These are phyloP conservation scores for Aricia artaxerxes DNA, from an alignment of 2,888 invertebrate species.

Conservation along the genomic window DNA sequence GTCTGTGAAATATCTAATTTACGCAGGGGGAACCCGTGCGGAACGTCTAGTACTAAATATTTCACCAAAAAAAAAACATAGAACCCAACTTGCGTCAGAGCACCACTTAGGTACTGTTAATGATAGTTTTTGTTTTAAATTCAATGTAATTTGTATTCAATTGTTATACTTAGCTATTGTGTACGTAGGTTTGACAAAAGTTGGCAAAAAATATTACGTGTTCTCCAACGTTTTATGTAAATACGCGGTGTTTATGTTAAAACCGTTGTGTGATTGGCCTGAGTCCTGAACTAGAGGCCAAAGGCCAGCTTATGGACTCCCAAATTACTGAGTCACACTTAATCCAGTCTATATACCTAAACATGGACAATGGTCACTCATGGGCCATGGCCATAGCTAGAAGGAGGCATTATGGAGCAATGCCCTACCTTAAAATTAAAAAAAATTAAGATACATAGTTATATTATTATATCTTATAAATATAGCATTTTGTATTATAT, in stretches of 20 bases:
- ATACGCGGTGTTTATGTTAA: slow-evolving; percentile 2
- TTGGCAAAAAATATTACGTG: slow-evolving; percentile 20
- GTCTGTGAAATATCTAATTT: too few relatives aligned
- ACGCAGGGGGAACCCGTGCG: too few relatives aligned
- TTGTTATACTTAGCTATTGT: slow-evolving; percentile 26
- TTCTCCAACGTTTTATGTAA: slow-evolving; percentile 4
- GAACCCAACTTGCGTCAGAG: slow-evolving; percentile 1
- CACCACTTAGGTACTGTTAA: background rate
- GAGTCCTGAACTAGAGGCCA: background rate
- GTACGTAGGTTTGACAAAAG: slow-evolving; percentile 13
- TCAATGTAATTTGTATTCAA: slow-evolving; percentile 30
- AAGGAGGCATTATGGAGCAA: too few relatives aligned
- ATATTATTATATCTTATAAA: too few relatives aligned
- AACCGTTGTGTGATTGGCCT: background rate
- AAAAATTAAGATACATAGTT: too few relatives aligned
- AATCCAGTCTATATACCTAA: background rate
- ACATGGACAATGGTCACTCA: too few relatives aligned
- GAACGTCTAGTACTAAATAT: background rate
- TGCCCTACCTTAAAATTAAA: too few relatives aligned
- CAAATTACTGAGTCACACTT: background rate
- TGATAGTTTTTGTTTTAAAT: slow-evolving; percentile 25
- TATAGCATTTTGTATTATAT: too few relatives aligned
- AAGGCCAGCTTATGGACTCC: background rate
- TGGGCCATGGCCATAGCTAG: too few relatives aligned
- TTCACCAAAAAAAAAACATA: background rate